Evolutionary conservation across 2,888 invertebrate genomes (phyloP).

Genomic region (Hyposoter didymator): DNA sequence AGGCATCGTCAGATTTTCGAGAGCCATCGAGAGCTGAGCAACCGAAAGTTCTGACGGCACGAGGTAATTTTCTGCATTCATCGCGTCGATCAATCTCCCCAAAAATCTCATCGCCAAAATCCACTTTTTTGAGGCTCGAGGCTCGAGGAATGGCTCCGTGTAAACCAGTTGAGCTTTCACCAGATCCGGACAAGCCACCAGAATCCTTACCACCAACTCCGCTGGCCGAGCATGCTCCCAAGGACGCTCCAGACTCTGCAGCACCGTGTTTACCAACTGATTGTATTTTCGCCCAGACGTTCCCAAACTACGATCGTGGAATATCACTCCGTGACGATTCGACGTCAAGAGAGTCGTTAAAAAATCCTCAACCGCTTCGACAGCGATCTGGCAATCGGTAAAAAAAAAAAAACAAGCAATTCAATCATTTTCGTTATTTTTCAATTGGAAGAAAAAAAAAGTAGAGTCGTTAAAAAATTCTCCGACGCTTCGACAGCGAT

Average conservation of each 20-base stretch:
- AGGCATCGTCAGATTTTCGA: constrained; percentile 85
- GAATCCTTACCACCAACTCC: constrained; percentile 87
- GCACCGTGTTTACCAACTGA: constrained; percentile 87
- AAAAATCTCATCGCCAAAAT: constrained; percentile 78
- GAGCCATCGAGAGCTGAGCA: constrained; percentile 85
- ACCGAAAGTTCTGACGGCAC: constrained; percentile 84
- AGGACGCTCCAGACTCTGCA: constrained; percentile 88
- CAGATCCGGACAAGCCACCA: constrained; percentile 90
- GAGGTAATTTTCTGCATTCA: constrained; percentile 82
- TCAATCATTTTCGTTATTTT: too few species aligned
- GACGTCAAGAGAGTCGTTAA: constrained; percentile 91
- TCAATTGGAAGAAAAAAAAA: too few species aligned
- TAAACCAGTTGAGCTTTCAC: constrained; percentile 87
- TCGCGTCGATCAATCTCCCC: constrained; percentile 76
- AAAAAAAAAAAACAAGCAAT: too few species aligned
- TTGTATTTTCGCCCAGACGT: constrained; percentile 87
- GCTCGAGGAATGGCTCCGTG: constrained; percentile 87
- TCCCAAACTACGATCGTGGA: constrained; percentile 89
- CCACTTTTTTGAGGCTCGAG: constrained; percentile 83
- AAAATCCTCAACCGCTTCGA: constrained; percentile 88
- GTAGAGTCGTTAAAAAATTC: constrained; percentile 90
- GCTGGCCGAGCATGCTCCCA: constrained; percentile 89
- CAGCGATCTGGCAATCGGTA: constrained; percentile 83
- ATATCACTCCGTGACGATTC: constrained; percentile 91
- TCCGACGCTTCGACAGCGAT: constrained; percentile 87